These are phyloP conservation scores for Cryptotermes secundus DNA, from an alignment of 1,140 invertebrate genomes.

Conservation along the genomic window DNA sequence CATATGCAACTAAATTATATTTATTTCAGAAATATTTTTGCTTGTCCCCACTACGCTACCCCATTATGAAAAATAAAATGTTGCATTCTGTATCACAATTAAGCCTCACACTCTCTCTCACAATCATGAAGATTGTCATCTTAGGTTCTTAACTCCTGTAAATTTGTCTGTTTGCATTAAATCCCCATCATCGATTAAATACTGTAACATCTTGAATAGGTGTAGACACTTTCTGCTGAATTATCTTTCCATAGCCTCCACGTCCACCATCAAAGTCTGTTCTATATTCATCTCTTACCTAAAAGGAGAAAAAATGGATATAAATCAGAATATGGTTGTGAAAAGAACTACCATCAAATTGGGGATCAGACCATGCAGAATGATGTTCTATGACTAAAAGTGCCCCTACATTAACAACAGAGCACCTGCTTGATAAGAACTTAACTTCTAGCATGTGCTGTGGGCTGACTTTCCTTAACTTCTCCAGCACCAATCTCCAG, in stretches of 20 bases:
- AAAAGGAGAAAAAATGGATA: slow-evolving; percentile 33
- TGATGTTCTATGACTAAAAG: too few species aligned
- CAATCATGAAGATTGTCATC: neutral
- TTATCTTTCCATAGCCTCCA: slow-evolving; percentile 95
- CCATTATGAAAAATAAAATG: neutral
- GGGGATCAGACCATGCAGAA: too few species aligned
- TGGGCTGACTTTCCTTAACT: too few species aligned
- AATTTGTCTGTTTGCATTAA: neutral
- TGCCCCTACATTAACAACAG: too few species aligned
- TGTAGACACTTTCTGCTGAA: slow-evolving; percentile 72
- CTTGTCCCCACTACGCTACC: too few species aligned
- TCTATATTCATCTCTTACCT: slow-evolving; percentile 97
- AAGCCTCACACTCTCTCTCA: neutral
- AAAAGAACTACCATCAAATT: too few species aligned
- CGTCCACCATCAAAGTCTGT: slow-evolving; percentile 95
- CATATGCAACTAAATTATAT: too few species aligned
- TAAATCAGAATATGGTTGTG: neutral
- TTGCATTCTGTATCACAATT: neutral
- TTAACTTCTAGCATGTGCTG: too few species aligned
- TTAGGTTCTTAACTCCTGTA: neutral
- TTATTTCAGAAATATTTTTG: too few species aligned
- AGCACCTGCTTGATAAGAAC: too few species aligned
- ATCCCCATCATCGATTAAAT: slow-evolving; percentile 28
- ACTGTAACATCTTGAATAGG: slow-evolving; percentile 32
- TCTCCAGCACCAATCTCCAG: too few species aligned